phyloP scores from a whole-genome alignment of 2,888 invertebrate species.

The Cephus rjabovi region DNA sequence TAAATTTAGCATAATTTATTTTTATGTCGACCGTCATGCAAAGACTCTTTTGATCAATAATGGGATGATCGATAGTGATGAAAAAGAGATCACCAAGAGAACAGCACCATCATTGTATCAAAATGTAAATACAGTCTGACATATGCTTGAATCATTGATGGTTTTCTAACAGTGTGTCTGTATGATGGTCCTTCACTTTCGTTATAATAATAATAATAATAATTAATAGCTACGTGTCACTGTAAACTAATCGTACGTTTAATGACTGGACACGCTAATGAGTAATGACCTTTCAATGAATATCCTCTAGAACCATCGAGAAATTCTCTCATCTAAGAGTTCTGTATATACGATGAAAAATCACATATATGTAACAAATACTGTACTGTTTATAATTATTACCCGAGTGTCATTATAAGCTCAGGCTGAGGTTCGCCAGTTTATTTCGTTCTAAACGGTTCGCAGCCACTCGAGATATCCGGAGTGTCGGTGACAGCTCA shows the following conservation, averaged over 20 bases:
- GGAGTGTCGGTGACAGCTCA: conserved; percentile 30
- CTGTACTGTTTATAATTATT: not conserved
- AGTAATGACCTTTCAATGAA: not conserved
- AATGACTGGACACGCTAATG: not conserved
- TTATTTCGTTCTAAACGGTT: conserved; percentile 24
- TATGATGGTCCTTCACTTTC: not conserved
- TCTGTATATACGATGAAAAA: not conserved
- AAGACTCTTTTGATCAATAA: not conserved
- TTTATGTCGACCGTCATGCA: not conserved
- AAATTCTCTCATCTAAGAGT: not conserved
- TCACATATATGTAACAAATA: not conserved
- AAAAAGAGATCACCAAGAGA: not conserved
- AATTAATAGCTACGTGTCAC: not conserved
- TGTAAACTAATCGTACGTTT: not conserved
- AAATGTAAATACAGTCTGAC: not conserved
- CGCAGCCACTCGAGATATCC: conserved; percentile 22
- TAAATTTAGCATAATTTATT: not conserved
- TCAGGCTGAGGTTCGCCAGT: conserved; percentile 6
- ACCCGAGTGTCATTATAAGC: not conserved
- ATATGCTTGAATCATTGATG: not conserved
- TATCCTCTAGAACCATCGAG: not conserved
- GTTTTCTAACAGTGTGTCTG: not conserved
- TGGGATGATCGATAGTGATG: not conserved
- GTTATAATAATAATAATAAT: conserved; percentile 1
- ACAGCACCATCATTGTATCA: not conserved